Percentiles rank a stretch among this genome's conserved stretches.
These are phyloP conservation scores for Cassiopea xamachana DNA, from an alignment of 30 jellyfish, hydroid and myxozoan genomes.

Conservation along the genomic window DNA sequence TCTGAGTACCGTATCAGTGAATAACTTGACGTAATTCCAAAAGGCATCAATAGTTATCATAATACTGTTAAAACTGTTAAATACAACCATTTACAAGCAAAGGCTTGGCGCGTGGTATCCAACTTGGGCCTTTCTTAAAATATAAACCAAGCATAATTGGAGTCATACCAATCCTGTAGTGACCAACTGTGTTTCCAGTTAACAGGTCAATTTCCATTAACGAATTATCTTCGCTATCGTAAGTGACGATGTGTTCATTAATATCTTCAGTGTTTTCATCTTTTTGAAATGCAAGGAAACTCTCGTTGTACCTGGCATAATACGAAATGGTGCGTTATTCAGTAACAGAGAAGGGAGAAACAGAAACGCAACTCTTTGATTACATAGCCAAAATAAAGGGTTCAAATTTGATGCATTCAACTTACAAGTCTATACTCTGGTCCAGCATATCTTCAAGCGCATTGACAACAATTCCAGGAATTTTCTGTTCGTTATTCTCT, in stretches of 20 bases:
- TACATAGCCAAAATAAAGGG: not conserved
- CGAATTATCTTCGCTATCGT: conserved; percentile 46
- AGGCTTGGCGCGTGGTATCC: too few relatives aligned
- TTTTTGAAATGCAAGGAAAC: conserved; percentile 55
- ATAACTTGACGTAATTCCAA: too few relatives aligned
- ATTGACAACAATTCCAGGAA: conserved; percentile 67
- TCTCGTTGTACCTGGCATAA: conserved; percentile 62
- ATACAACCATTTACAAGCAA: too few relatives aligned
- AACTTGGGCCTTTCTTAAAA: too few relatives aligned
- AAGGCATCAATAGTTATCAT: too few relatives aligned
- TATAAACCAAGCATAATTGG: too few relatives aligned
- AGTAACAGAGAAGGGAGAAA: not conserved
- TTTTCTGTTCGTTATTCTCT: conserved; percentile 54
- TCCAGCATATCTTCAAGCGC: conserved; percentile 64
- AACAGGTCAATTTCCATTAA: conserved; percentile 67
- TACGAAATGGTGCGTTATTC: not conserved
- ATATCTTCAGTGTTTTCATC: conserved; percentile 30
- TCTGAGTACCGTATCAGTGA: too few relatives aligned
- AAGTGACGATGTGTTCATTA: conserved; percentile 62
- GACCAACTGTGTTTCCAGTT: conserved; percentile 56
- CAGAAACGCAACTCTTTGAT: not conserved
- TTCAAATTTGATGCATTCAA: not conserved
- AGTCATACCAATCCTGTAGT: conserved; percentile 46
- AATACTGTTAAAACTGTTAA: too few relatives aligned
- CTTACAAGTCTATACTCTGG: conserved; percentile 65